phyloP scores from a whole-genome alignment of 2,797 vertebrate species.

The Selene dorsalis region DNA sequence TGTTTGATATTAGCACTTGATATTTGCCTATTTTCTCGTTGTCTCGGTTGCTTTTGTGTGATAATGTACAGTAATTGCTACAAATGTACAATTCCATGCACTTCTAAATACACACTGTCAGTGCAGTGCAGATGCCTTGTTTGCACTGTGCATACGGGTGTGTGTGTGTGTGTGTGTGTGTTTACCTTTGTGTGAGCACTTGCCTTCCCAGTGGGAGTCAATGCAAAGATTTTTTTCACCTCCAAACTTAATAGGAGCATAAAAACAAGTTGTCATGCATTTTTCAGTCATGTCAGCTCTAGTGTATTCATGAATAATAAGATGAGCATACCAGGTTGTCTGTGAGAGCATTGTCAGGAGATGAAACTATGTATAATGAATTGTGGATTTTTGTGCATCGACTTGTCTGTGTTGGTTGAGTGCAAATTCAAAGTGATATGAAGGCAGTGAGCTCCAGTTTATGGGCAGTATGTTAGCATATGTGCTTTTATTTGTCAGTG shows the following conservation, averaged over 20 bases:
- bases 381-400: slow-evolving; percentile 48
- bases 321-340: slow-evolving; percentile 40
- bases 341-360: slow-evolving; percentile 32
- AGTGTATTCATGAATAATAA: slow-evolving; percentile 43
- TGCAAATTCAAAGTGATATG: slow-evolving; percentile 44
- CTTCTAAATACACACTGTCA: slow-evolving; percentile 1
- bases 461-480: slow-evolving; percentile 8
- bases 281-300: slow-evolving; percentile 35
- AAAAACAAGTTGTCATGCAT: slow-evolving; percentile 38
- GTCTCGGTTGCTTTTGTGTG: slow-evolving; percentile 11
- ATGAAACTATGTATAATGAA: slow-evolving; percentile 49
- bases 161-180: not conserved
- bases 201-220: slow-evolving; percentile 20
- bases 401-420: slow-evolving; percentile 50
- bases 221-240: slow-evolving; percentile 28
- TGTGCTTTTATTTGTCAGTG: slow-evolving; percentile 19
- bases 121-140: slow-evolving; percentile 6
- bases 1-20: slow-evolving; percentile 18
- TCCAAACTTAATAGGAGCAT: slow-evolving; percentile 12
- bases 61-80: slow-evolving; percentile 50
- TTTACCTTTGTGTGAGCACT: slow-evolving; percentile 20
- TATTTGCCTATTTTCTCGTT: slow-evolving; percentile 14
- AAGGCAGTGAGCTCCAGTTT: slow-evolving; percentile 25
- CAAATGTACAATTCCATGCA: slow-evolving; percentile 18
- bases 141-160: not conserved